Percentiles rank a stretch among this genome's conserved stretches.
Conservation (phyloP, 30 jellyfish, hydroid and myxozoan species). For the Aurelia sp. region DNA sequence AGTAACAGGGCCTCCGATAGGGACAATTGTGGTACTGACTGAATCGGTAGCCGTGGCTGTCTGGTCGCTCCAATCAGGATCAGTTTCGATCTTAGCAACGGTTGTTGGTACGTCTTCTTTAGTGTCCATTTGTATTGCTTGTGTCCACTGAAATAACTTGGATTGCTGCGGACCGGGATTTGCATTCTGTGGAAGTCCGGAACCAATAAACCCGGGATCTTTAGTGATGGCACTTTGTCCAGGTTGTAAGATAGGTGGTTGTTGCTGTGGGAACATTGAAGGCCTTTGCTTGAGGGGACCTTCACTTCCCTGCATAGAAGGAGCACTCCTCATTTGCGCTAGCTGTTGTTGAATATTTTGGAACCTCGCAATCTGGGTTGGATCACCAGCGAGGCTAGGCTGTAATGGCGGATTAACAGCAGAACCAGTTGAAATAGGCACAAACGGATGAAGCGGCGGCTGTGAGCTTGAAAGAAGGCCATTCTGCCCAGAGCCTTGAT, state of each 20-base stretch:
- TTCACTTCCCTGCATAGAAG: neutral
- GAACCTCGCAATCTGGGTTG: conserved; percentile 48
- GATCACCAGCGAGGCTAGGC: conserved; percentile 13
- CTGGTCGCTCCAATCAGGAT: conserved; percentile 29
- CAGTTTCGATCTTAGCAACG: conserved; percentile 11
- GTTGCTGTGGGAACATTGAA: conserved; percentile 21
- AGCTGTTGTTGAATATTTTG: conserved; percentile 58
- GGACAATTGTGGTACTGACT: conserved; percentile 16
- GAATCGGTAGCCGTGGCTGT: conserved; percentile 10
- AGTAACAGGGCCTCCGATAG: conserved; percentile 61
- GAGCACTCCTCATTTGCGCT: conserved; percentile 7
- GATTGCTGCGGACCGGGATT: conserved; percentile 85
- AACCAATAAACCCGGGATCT: conserved; percentile 33
- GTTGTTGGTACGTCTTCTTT: conserved; percentile 64
- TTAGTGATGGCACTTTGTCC: conserved; percentile 22
- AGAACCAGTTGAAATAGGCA: neutral
- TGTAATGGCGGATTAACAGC: conserved; percentile 17
- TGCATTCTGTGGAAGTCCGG: conserved; percentile 24
- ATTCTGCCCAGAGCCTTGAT: neutral
- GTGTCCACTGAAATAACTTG: conserved; percentile 91
- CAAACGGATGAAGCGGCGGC: neutral
- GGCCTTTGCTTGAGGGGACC: conserved; percentile 7
- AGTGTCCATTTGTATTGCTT: conserved; percentile 49
- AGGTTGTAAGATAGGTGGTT: conserved; percentile 15
- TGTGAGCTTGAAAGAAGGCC: neutral